Base-by-base conservation (phyloP, 2,797 vertebrate species). In the Brotogeris chrysoptera region DNA sequence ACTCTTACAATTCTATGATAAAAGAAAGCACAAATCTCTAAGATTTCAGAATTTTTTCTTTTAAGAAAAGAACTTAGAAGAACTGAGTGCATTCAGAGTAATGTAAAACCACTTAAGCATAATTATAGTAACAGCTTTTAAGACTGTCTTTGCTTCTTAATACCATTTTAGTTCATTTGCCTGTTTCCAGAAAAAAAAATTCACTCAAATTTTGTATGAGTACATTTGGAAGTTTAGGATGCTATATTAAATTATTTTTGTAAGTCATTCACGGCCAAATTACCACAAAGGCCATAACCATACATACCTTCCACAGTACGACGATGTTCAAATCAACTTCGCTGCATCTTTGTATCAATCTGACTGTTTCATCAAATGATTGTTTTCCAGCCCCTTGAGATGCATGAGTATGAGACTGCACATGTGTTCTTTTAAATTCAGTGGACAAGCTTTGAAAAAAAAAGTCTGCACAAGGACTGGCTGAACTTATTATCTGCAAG, bases 401-500 rank as follows among this genome's bases (percentile, higher is more conserved):
- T 23, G 66, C 88, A 20, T 94, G 96, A 76, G 90, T 52, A 71
- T 95, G 97, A 32, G 88, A 94, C 5, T 96, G 96, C 18, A 93
- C 53, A 25, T 81, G 83, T 0, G 83, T 89, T 97, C 96, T 98
- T 97, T 96, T 98, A 60, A 98, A 91, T 64, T 98, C 98, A 6
- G 97, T 95, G 9, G 96, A 97, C 69, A 97, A 97, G 86, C 98
- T 98, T 81, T 98, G 98, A 86, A 99, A 99, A 98, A 99, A 99
- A 95, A 99, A 99, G 96, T 99, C 99, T 92, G 99, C 99, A 97
- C 99, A 99, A 6, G 99, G 99, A 85, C 99, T 99, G 94, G 99
- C 98, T 64, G 99, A 99, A 96, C 99, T 99, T 97, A 99, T 93
- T 95, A 99, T 99, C 99, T 99, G 92, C 73, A 92, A 97, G 50